Evolutionary conservation across 2,888 invertebrate genomes (phyloP).

Genomic region (Diogma glabrata): DNA sequence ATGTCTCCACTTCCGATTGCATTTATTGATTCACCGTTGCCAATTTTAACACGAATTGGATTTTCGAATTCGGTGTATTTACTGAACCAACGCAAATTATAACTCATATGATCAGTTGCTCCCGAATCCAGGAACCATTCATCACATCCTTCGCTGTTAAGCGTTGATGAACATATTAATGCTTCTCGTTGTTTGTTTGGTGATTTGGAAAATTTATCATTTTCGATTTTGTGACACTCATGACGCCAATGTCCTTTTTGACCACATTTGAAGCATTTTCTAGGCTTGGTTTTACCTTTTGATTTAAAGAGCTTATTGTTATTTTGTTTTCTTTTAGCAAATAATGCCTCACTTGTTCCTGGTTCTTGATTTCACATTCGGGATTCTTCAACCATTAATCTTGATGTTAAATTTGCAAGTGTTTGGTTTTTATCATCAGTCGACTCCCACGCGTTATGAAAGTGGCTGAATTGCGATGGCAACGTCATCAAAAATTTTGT

Average conservation of each 20-base stretch:
- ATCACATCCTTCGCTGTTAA: no score
- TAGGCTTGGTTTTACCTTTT: background rate
- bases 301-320: background rate
- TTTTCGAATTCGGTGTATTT: no score
- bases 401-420: slow-evolving; percentile 19
- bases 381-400: slow-evolving; percentile 8
- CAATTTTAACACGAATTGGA: no score
- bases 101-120: slow-evolving; percentile 20
- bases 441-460: slow-evolving; percentile 25
- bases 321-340: background rate
- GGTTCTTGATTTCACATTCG: slow-evolving; percentile 19
- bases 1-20: slow-evolving; percentile 17
- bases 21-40: slow-evolving; percentile 16
- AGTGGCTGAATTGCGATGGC: slow-evolving; percentile 24
- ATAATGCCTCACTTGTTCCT: slow-evolving; percentile 8
- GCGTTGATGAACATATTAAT: no score
- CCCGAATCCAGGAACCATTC: slow-evolving; percentile 19
- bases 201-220: background rate
- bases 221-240: slow-evolving; percentile 16
- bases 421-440: slow-evolving; percentile 19
- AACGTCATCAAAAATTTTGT: slow-evolving; percentile 20
- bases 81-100: slow-evolving; percentile 8
- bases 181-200: no score
- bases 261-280: slow-evolving; percentile 19
- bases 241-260: slow-evolving; percentile 19